Evolutionary conservation across 2,113 vertebrate genomes (phyloP).

Genomic region (Anoura caudifer): DNA sequence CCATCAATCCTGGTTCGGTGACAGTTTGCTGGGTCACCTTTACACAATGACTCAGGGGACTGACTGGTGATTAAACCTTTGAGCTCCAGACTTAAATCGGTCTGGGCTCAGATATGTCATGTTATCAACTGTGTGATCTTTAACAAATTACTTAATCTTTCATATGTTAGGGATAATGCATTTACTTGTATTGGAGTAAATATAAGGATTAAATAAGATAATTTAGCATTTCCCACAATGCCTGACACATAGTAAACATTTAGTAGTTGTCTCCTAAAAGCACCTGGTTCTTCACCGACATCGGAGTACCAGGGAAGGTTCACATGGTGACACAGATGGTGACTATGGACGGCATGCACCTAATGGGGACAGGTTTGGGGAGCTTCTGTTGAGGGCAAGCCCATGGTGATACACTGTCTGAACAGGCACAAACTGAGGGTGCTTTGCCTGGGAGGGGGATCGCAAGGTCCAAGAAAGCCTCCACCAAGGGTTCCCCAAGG

Average conservation of each 20-base stretch:
- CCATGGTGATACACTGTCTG: background rate
- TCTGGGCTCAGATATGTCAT: background rate
- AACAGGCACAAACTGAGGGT: background rate
- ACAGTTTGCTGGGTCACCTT: background rate
- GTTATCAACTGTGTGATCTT: background rate
- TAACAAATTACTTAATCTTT: background rate
- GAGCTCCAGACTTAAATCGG: background rate
- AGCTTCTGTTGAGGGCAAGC: accelerated
- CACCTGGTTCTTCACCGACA: background rate
- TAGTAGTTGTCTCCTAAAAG: background rate
- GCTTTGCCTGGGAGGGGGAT: background rate
- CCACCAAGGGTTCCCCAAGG: background rate
- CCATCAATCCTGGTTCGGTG: background rate
- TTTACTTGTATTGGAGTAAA: background rate
- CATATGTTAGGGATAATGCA: background rate
- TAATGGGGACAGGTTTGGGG: background rate
- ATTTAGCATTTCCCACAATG: background rate
- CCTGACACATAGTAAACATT: background rate
- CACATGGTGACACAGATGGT: accelerated
- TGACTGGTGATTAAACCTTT: background rate
- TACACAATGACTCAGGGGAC: background rate
- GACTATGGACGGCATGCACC: accelerated
- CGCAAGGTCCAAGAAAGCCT: background rate
- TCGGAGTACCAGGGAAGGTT: accelerated
- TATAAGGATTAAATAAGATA: background rate